Base-by-base conservation (phyloP, 2,888 invertebrate species). In the Zhengitettix transpicula region DNA sequence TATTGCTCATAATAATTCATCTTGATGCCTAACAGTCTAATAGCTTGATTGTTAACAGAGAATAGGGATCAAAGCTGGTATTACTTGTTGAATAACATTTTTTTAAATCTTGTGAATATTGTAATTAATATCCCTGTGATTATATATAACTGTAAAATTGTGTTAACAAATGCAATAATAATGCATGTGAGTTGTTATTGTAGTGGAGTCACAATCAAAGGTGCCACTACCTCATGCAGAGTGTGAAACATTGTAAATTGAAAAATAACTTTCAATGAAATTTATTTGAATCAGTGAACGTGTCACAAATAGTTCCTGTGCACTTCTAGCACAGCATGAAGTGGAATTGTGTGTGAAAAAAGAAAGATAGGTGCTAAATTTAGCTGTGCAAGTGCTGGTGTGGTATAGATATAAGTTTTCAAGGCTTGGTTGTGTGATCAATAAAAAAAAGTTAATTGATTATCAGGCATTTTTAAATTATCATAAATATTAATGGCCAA, bases 51-150 rank as follows among this genome's bases (percentile, higher is more conserved):
- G 53, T 52, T 41, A 44, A 40, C 42, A 54, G 57, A 52, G 51
- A 55, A 42, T 52, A 61, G 58, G 58, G 58, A 58, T 52, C 55
- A 58, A 58, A 52, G 42, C 57, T 52, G 58, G 62, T 52, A 56
- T 58, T 60, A 60, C 41, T 62, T 62, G 60, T 60, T 60, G 54
- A 60, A 60, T 55, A 58, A 52, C 51, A 53, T 60, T 60, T 56
- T 60, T 40, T 61, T 55, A n/a, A 57, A 56, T 57, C 57, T 63
- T 63, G 63, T 63, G 63, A 63, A 62, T 62, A 62, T 61, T 62
- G 62, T 62, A 62, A 62, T 60, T 62, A 61, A 47, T 62, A 54
- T 59, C 57, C 62, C 60, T 63, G 63, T 63, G 63, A 61, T 61
- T 63, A 59, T 59, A 63, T 61, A 52, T 58, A 58, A 56, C 58